phyloP scores from a whole-genome alignment of 2,888 invertebrate genomes.

The Coecobrya sp. region DNA sequence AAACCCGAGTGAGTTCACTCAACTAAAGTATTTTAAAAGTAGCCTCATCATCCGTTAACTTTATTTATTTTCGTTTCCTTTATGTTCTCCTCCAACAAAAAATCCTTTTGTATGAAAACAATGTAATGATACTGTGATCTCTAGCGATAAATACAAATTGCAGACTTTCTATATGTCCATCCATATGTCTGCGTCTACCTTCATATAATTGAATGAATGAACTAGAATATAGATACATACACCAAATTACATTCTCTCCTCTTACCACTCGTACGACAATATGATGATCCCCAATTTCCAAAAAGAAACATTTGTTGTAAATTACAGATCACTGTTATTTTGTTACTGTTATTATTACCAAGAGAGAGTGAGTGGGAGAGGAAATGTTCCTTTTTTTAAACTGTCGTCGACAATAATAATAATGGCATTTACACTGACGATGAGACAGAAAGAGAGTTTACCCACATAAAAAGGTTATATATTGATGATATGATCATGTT shows the following conservation, averaged over 20 bases:
- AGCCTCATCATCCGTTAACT: slow-evolving; percentile 41
- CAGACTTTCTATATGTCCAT: neutral
- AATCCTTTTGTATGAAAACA: slow-evolving; percentile 3
- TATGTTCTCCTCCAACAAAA: slow-evolving; percentile 1
- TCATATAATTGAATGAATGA: neutral
- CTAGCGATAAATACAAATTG: neutral
- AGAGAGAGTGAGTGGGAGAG: neutral
- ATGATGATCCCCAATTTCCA: slow-evolving; percentile 43
- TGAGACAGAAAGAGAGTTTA: neutral
- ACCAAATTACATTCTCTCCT: neutral
- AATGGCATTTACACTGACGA: slow-evolving; percentile 24
- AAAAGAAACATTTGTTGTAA: slow-evolving; percentile 72
- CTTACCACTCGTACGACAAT: neutral
- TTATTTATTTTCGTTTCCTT: neutral
- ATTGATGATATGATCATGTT: neutral
- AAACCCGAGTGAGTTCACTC: too few species aligned
- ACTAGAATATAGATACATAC: neutral
- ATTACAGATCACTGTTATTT: slow-evolving; percentile 56
- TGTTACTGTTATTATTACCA: slow-evolving; percentile 20
- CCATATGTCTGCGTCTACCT: neutral
- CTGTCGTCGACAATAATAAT: slow-evolving; percentile 68
- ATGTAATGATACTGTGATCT: neutral
- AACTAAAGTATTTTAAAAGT: too few species aligned
- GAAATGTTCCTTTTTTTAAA: slow-evolving; percentile 68
- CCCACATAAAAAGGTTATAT: slow-evolving; percentile 44